A percentile compares a stretch with the other conserved stretches of the same genome.
Conservation (phyloP, 1,140 invertebrate species). For the Chrysomallon squamiferum region DNA sequence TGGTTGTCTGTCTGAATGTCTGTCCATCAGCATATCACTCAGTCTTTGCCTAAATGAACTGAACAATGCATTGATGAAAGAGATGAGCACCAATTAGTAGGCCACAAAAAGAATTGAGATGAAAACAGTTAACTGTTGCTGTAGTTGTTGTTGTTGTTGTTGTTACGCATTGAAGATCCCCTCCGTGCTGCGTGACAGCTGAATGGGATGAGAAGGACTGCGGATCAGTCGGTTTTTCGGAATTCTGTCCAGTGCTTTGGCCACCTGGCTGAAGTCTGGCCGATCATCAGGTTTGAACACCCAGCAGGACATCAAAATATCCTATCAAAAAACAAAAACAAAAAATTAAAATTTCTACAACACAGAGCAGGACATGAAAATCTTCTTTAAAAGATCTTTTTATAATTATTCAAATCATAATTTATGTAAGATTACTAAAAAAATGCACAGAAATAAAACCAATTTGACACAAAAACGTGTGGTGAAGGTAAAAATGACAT, state of each 20-base stretch:
- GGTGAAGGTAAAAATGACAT: no score
- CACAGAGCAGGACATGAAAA: no score
- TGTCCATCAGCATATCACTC: no score
- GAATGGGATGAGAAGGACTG: slow-evolving; percentile 91
- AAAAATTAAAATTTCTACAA: slow-evolving; percentile 15
- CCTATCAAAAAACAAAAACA: slow-evolving; percentile 69
- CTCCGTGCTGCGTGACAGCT: slow-evolving; percentile 58
- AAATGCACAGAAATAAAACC: no score
- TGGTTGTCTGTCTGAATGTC: no score
- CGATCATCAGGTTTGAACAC: slow-evolving; percentile 81
- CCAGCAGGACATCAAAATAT: slow-evolving; percentile 97
- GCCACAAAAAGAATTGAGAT: background rate
- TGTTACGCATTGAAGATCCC: slow-evolving; percentile 41
- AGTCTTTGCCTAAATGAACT: no score
- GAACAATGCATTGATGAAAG: background rate
- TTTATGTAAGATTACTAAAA: background rate
- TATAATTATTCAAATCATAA: background rate
- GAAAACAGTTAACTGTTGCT: background rate
- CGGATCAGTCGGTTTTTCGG: slow-evolving; percentile 90
- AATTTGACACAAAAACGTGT: no score
- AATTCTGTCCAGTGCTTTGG: slow-evolving; percentile 86
- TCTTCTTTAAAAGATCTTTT: no score
- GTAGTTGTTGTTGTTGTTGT: background rate
- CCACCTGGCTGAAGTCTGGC: slow-evolving; percentile 86
- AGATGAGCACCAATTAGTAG: slow-evolving; percentile 5